Conservation (phyloP, 2,797 vertebrate genomes). For the Liparis tanakae region DNA sequence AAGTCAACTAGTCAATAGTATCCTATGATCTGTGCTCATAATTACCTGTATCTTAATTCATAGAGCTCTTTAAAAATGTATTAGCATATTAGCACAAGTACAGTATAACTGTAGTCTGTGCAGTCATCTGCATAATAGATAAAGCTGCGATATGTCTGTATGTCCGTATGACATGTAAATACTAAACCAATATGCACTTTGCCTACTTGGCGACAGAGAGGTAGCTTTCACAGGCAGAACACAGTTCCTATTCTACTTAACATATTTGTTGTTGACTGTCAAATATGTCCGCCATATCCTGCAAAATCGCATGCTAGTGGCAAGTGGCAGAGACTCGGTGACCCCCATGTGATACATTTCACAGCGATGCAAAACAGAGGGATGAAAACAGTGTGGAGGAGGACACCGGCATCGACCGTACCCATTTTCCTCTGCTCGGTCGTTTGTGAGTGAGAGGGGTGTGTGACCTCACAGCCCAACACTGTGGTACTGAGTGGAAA, state of each 20-base stretch:
- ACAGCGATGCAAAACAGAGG: conserved; percentile 28
- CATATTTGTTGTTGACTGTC: conserved; percentile 8
- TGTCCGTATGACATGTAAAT: conserved; percentile 56
- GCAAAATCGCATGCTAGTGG: conserved; percentile 21
- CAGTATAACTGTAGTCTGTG: conserved; percentile 7
- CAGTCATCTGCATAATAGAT: conserved; percentile 43
- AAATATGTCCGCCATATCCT: conserved; percentile 33
- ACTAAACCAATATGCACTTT: conserved; percentile 51
- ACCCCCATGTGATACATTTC: conserved; percentile 46
- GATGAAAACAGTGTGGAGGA: conserved; percentile 22
- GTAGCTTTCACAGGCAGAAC: conserved; percentile 6
- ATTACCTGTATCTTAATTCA: conserved; percentile 23
- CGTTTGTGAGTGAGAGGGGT: conserved; percentile 34
- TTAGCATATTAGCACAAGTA: conserved; percentile 19
- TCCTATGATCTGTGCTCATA: not conserved
- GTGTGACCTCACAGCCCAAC: conserved; percentile 32
- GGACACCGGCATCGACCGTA: conserved; percentile 29
- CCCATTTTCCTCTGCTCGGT: conserved; percentile 2
- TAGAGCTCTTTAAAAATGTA: not conserved
- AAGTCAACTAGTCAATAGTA: conserved; percentile 4
- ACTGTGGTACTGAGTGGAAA: conserved; percentile 23
- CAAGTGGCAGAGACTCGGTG: conserved; percentile 44
- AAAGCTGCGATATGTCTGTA: not conserved
- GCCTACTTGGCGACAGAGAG: conserved; percentile 13
- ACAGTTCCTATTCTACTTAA: conserved; percentile 7